A percentile compares a stretch with the other conserved stretches of the same genome.
These are phyloP conservation scores for Embidobia sp. DNA, from an alignment of 2,888 invertebrate genomes.

Conservation along the genomic window DNA sequence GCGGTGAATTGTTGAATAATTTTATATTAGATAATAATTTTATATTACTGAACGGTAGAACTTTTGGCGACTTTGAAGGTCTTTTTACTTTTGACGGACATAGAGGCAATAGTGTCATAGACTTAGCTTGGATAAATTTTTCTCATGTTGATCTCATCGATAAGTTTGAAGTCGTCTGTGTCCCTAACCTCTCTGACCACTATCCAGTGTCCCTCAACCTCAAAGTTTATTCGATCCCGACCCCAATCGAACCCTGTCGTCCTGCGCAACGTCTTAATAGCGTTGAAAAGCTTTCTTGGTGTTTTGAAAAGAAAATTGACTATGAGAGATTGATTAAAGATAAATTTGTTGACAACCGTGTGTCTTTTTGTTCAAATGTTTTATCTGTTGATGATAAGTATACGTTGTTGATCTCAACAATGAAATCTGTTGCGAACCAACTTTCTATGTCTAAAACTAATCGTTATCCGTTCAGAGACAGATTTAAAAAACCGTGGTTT, in stretches of 20 bases:
- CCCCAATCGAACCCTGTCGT: too few relatives aligned
- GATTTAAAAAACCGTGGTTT: slow-evolving; percentile 12
- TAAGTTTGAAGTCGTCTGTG: not conserved
- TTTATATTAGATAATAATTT: slow-evolving; percentile 8
- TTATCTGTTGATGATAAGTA: too few relatives aligned
- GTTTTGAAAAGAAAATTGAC: too few relatives aligned
- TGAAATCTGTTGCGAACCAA: not conserved
- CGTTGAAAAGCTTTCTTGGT: too few relatives aligned
- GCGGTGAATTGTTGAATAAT: not conserved
- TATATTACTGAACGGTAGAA: slow-evolving; percentile 14
- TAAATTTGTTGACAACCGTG: too few relatives aligned
- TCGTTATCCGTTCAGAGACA: not conserved
- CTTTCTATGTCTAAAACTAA: not conserved
- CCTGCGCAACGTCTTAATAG: too few relatives aligned
- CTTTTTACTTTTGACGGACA: not conserved
- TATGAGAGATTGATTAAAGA: too few relatives aligned
- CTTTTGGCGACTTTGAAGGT: not conserved
- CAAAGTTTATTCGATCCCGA: too few relatives aligned
- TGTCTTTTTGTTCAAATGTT: too few relatives aligned
- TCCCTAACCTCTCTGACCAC: not conserved
- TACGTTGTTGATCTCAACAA: slow-evolving; percentile 4
- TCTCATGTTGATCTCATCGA: not conserved
- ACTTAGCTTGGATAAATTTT: slow-evolving; percentile 1
- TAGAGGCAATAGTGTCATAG: not conserved
- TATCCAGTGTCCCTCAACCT: not conserved